Evolutionary conservation across 2,888 invertebrate species (phyloP).

Genomic region (Fabriciana adippe): DNA sequence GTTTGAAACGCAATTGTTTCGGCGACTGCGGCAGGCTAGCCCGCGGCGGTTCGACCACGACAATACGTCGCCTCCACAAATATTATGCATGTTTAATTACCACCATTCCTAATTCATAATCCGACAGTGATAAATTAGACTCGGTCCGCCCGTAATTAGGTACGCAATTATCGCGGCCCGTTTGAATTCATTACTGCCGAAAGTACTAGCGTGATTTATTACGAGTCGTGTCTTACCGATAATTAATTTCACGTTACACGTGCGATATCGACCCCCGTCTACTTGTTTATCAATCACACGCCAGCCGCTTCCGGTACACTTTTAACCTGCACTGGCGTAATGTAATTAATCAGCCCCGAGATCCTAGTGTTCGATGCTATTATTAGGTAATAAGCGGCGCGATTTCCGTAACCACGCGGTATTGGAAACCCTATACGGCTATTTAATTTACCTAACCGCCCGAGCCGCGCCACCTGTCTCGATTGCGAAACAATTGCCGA

Average conservation of each 20-base stretch:
- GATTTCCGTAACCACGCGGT: conserved; percentile 67
- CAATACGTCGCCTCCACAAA: conserved; percentile 64
- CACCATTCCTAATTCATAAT: conserved; percentile 79
- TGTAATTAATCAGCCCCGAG: conserved; percentile 70
- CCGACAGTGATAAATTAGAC: conserved; percentile 80
- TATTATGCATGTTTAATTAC: conserved; percentile 79
- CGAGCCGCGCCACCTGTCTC: conserved; percentile 73
- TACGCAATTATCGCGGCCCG: conserved; percentile 78
- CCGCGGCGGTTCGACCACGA: conserved; percentile 41
- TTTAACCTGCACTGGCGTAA: conserved; percentile 52
- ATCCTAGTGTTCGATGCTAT: conserved; percentile 67
- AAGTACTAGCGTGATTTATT: conserved; percentile 76
- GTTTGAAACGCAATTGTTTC: conserved; percentile 66
- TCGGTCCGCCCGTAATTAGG: conserved; percentile 76
- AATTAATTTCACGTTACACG: conserved; percentile 74
- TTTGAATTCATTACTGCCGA: conserved; percentile 78
- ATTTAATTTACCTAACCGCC: conserved; percentile 77
- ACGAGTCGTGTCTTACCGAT: conserved; percentile 63
- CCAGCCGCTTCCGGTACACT: conserved; percentile 53
- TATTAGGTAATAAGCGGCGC: conserved; percentile 75
- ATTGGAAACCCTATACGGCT: conserved; percentile 77
- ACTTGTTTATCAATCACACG: conserved; percentile 53
- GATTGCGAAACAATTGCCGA: conserved; percentile 80
- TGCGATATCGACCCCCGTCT: conserved; percentile 49
- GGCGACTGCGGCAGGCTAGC: conserved; percentile 43